A percentile compares a stretch with the other conserved stretches of the same genome.
These are phyloP conservation scores for Geopemphigus sp. DNA, from an alignment of 1,140 invertebrate genomes.

Conservation along the genomic window DNA sequence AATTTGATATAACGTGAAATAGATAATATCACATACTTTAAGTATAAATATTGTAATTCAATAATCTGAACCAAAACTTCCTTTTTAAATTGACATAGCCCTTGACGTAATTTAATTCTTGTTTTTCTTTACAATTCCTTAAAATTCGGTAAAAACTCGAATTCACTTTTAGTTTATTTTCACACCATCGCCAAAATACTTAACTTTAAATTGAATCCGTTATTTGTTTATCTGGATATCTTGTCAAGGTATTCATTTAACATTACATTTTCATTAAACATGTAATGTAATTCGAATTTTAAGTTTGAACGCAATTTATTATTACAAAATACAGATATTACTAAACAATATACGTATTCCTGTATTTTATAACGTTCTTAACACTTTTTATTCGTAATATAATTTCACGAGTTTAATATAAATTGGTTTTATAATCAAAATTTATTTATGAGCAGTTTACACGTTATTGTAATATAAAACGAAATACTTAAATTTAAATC, in stretches of 20 bases:
- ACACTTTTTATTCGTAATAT: too few species aligned
- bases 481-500: too few species aligned
- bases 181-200: neutral
- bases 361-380: too few species aligned
- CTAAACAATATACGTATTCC: too few species aligned
- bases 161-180: neutral
- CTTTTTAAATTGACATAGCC: neutral
- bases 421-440: too few species aligned
- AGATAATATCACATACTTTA: neutral
- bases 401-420: too few species aligned
- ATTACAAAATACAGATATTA: too few species aligned
- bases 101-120: neutral
- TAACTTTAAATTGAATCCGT: neutral
- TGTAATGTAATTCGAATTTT: neutral
- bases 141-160: neutral
- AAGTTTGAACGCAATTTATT: neutral
- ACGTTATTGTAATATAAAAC: too few species aligned
- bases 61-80: neutral
- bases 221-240: neutral
- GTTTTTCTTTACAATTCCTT: neutral
- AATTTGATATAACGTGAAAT: neutral
- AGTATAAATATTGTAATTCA: neutral
- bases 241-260: neutral
- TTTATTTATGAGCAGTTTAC: too few species aligned
- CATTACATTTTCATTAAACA: neutral